phyloP scores from a whole-genome alignment of 2,113 vertebrate species.

The Tursiops truncatus region DNA sequence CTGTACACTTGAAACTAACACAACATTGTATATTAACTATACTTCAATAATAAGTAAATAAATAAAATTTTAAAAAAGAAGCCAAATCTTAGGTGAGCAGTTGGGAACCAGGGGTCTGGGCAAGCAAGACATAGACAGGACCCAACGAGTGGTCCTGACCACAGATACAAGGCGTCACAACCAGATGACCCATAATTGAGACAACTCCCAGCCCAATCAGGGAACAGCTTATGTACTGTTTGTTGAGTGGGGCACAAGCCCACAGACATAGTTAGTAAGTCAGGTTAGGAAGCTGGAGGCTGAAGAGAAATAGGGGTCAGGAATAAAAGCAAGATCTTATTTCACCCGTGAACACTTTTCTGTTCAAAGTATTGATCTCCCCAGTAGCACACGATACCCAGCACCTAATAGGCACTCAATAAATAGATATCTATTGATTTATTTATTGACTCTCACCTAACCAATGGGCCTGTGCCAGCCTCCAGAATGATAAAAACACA shows the following conservation, averaged over 20 bases:
- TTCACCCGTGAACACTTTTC: background rate
- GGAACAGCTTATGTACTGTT: background rate
- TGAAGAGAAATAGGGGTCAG: background rate
- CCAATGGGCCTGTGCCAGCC: background rate
- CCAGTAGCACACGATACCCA: background rate
- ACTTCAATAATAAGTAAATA: background rate
- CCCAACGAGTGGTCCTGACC: background rate
- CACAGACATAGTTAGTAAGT: background rate
- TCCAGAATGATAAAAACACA: background rate
- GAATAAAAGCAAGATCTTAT: background rate
- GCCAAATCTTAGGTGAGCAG: background rate
- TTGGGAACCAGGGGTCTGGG: background rate
- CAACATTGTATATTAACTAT: background rate
- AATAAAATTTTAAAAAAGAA: background rate
- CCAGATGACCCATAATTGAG: background rate
- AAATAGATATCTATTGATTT: background rate
- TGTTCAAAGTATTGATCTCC: constrained; percentile 5
- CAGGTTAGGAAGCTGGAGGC: background rate
- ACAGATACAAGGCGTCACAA: background rate
- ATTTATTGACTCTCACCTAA: background rate
- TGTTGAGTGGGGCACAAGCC: background rate
- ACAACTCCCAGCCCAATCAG: background rate
- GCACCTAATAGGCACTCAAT: background rate
- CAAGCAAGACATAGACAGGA: background rate
- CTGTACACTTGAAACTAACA: background rate